Evolutionary conservation across 2,888 invertebrate species (phyloP).

Genomic region (Plebejus anna): DNA sequence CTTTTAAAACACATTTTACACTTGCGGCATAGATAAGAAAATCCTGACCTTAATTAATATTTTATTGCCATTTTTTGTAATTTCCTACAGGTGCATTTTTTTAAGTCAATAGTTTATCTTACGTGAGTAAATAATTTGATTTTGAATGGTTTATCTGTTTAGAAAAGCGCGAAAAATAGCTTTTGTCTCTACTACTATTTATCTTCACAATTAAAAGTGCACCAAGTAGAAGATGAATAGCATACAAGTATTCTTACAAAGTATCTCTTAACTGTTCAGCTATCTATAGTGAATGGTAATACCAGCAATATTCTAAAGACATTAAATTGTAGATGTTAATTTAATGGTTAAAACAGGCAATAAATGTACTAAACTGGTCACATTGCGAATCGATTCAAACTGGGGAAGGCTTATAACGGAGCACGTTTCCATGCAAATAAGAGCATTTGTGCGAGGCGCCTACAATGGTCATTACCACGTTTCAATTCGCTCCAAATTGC

Average conservation of each 20-base stretch:
- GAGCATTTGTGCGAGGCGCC: constrained; percentile 62
- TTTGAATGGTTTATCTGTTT: not conserved
- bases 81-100: not conserved
- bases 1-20: not conserved
- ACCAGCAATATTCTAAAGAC: not conserved
- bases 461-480: constrained; percentile 70
- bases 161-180: not conserved
- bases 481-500: constrained; percentile 62
- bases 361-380: constrained; percentile 45
- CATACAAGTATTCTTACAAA: not conserved
- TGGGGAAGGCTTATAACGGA: constrained; percentile 52
- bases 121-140: not conserved
- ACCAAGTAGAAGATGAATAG: not conserved
- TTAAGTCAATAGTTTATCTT: not conserved
- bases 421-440: constrained; percentile 70
- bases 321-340: constrained; percentile 18
- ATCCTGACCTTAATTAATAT: not conserved
- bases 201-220: too few relatives aligned
- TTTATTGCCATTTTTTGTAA: not conserved
- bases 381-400: constrained; percentile 50
- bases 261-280: not conserved
- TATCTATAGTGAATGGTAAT: not conserved
- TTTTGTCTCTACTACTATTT: not conserved
- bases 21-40: not conserved
- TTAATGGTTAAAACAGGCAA: constrained; percentile 40